phyloP scores from a whole-genome alignment of 2,113 vertebrate species.

The Onychostruthus taczanowskii region DNA sequence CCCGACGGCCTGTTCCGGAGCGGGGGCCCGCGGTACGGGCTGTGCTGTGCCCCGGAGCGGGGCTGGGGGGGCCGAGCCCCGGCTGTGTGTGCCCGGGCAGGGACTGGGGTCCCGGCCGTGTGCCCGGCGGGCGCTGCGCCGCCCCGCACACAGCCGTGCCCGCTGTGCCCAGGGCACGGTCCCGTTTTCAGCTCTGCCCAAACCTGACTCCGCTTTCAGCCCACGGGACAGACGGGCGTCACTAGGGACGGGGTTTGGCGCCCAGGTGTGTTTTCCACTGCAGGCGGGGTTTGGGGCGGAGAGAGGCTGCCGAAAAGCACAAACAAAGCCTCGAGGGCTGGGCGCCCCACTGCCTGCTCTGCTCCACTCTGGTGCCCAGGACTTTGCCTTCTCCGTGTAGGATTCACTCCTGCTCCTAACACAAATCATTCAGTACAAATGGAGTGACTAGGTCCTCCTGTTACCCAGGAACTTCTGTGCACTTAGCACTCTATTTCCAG shows the following conservation, averaged over 20 bases:
- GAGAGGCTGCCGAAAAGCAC: not conserved
- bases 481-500: not conserved
- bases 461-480: not conserved
- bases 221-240: not conserved
- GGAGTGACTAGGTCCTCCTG: fast-evolving
- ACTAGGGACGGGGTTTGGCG: fast-evolving
- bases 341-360: not conserved
- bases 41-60: too few relatives aligned
- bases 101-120: too few relatives aligned
- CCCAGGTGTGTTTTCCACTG: not conserved
- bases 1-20: not conserved
- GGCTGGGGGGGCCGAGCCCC: too few relatives aligned
- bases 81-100: not conserved
- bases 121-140: too few relatives aligned
- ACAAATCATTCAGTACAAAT: not conserved
- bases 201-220: not conserved
- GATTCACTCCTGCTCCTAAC: not conserved
- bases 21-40: not conserved
- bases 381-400: not conserved
- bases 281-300: not conserved
- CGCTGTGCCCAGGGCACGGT: not conserved
- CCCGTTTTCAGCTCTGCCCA: not conserved
- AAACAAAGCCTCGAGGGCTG: not conserved
- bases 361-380: not conserved
- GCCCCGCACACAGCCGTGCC: not conserved